Evolutionary conservation across 1,140 invertebrate species (phyloP).

Genomic region (Littorina saxatilis): DNA sequence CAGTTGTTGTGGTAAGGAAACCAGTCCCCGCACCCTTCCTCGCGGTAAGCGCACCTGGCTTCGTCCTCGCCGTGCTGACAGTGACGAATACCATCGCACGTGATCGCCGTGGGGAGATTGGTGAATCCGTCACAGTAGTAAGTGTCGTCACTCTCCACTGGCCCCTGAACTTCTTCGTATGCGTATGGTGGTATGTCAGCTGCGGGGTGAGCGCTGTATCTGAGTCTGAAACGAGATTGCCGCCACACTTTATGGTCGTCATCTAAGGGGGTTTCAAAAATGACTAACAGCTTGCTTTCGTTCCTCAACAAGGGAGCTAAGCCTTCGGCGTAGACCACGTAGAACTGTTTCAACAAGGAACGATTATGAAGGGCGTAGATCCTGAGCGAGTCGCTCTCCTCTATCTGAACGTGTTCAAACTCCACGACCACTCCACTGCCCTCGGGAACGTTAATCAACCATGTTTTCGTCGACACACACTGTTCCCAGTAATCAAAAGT

Average conservation of each 20-base stretch:
- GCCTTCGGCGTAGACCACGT: too few relatives aligned
- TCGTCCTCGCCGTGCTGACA: conserved; percentile 19
- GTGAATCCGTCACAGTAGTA: not conserved
- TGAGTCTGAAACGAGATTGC: not conserved
- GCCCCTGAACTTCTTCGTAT: not conserved
- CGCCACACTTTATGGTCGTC: too few relatives aligned
- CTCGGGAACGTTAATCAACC: not conserved
- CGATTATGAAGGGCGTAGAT: not conserved
- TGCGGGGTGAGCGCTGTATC: not conserved
- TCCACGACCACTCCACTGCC: not conserved
- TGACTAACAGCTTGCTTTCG: not conserved
- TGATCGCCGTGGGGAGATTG: not conserved
- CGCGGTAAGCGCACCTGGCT: not conserved
- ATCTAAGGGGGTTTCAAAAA: not conserved
- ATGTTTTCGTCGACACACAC: too few relatives aligned
- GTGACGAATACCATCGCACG: conserved; percentile 17
- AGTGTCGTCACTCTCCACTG: not conserved
- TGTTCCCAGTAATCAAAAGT: too few relatives aligned
- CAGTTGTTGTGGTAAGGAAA: conserved; percentile 8
- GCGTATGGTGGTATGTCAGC: not conserved
- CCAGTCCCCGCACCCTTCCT: conserved; percentile 18
- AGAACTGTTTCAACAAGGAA: not conserved
- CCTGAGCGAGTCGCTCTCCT: not conserved
- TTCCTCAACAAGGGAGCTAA: not conserved
- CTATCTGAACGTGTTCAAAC: not conserved